phyloP scores from a whole-genome alignment of 2,888 invertebrate genomes.

The Drosophila siamana region DNA sequence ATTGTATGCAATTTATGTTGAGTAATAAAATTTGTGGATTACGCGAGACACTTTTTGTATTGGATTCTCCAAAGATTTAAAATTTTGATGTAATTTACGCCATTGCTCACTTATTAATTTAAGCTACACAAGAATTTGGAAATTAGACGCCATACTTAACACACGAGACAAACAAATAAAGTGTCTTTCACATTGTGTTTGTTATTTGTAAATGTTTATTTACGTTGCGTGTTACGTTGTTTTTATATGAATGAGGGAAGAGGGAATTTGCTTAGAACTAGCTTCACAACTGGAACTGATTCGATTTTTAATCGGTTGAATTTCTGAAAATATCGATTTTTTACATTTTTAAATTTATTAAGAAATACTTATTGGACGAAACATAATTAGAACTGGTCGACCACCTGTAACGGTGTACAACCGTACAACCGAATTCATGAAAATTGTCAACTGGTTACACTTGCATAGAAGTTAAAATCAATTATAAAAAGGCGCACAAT shows the following conservation, averaged over 20 bases:
- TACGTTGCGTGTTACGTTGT: background rate
- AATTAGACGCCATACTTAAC: constrained; percentile 33
- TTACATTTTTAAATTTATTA: too few species aligned
- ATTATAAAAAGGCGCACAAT: too few species aligned
- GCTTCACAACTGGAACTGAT: background rate
- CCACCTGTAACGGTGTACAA: too few species aligned
- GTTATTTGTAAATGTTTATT: constrained; percentile 32
- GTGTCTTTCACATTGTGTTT: constrained; percentile 34
- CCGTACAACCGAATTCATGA: too few species aligned
- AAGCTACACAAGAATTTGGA: constrained; percentile 19
- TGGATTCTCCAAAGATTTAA: background rate
- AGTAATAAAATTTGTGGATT: constrained; percentile 39
- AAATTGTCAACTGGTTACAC: too few species aligned
- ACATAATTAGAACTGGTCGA: too few species aligned
- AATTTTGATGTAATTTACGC: background rate
- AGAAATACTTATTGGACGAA: too few species aligned
- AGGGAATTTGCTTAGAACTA: background rate
- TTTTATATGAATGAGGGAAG: constrained; percentile 3
- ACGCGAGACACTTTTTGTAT: constrained; percentile 38
- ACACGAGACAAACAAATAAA: constrained; percentile 13
- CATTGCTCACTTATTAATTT: constrained; percentile 17
- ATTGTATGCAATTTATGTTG: constrained; percentile 40
- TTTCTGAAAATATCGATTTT: too few species aligned
- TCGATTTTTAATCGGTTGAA: background rate
- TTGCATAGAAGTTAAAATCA: too few species aligned